Conservation (phyloP, 2,888 invertebrate genomes). For the Mesochorus sp. region DNA sequence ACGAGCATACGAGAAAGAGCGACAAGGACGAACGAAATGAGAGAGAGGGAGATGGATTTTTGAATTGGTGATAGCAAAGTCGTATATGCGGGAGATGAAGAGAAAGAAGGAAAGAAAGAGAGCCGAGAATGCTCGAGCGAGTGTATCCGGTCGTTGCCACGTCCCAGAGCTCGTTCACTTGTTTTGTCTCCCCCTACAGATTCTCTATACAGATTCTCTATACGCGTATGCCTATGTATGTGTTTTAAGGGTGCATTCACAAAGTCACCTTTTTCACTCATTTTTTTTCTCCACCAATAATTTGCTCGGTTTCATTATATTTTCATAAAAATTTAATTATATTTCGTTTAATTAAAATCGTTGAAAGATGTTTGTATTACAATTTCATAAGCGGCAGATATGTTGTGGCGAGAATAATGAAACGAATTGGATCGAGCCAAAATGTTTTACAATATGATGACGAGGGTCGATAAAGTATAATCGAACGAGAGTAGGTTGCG, state of each 20-base stretch:
- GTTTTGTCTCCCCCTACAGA: slow-evolving; percentile 74
- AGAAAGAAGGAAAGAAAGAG: slow-evolving; percentile 45
- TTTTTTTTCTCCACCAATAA: background rate
- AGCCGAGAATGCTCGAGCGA: slow-evolving; percentile 67
- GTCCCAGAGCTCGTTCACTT: slow-evolving; percentile 79
- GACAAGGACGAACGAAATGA: slow-evolving; percentile 19
- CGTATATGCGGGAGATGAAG: slow-evolving; percentile 53
- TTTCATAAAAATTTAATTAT: no score
- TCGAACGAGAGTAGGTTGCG: no score
- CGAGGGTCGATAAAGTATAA: no score
- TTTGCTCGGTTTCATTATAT: no score
- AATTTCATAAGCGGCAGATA: no score
- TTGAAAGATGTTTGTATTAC: no score
- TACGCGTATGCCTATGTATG: slow-evolving; percentile 42
- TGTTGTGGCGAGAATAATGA: no score
- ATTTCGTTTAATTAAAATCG: no score
- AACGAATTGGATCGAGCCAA: no score
- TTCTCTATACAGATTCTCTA: background rate
- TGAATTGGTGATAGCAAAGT: slow-evolving; percentile 57
- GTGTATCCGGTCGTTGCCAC: slow-evolving; percentile 81
- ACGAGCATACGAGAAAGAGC: slow-evolving; percentile 17
- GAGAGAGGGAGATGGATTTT: slow-evolving; percentile 40
- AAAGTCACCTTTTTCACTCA: slow-evolving; percentile 35
- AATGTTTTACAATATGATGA: no score
- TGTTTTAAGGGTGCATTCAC: slow-evolving; percentile 67